phyloP scores from a whole-genome alignment of 2,113 vertebrate genomes.

The Psammodynastes pulverulentus region DNA sequence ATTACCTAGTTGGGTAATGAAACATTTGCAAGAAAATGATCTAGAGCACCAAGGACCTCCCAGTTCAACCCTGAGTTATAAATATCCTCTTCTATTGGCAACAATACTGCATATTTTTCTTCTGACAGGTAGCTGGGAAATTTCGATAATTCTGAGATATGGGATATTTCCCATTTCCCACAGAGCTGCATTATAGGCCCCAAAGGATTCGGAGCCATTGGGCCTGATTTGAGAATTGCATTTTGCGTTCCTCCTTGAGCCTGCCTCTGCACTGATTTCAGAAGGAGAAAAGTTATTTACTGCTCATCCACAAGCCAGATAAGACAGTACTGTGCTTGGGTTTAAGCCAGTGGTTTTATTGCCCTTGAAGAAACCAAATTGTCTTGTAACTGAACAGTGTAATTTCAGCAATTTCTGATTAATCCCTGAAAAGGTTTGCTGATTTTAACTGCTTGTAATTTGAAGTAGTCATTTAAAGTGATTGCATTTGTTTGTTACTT shows the following conservation, averaged over 20 bases:
- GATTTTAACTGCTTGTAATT: not conserved
- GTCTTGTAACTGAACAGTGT: not conserved
- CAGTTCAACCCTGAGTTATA: not conserved
- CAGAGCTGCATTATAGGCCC: accelerated
- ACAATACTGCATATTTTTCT: not conserved
- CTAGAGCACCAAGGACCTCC: not conserved
- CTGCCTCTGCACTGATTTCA: not conserved
- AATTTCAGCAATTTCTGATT: not conserved
- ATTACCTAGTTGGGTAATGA: not conserved
- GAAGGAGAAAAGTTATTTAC: not conserved
- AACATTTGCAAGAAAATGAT: not conserved
- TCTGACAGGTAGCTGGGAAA: not conserved
- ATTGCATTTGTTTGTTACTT: not conserved
- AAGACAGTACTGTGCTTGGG: not conserved
- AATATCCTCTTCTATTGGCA: not conserved
- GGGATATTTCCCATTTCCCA: not conserved
- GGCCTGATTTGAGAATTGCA: constrained; percentile 9
- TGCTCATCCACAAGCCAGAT: not conserved
- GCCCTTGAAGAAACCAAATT: not conserved
- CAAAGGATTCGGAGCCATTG: accelerated
- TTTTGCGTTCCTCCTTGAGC: not conserved
- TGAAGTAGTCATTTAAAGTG: not conserved
- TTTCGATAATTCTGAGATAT: not conserved
- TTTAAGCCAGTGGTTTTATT: not conserved
- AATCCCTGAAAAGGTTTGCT: not conserved